A percentile compares a stretch with the other conserved stretches of the same genome.
Conservation (phyloP, 2,113 vertebrate species). For the Tyto alba region DNA sequence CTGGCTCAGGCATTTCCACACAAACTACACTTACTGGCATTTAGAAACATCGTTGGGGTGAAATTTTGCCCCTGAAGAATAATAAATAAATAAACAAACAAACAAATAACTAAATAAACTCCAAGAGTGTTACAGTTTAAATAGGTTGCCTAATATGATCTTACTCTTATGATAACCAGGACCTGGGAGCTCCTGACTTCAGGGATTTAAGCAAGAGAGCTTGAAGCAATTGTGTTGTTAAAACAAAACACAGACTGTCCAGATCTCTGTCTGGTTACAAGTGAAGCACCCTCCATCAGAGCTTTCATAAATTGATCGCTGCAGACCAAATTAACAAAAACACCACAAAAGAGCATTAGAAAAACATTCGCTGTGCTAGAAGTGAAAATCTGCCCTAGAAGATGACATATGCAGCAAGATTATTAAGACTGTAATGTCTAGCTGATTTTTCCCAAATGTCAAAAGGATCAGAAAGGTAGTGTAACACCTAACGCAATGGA, state of each 20-base stretch:
- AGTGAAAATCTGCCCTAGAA: background rate
- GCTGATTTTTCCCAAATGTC: background rate
- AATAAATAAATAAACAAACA: background rate
- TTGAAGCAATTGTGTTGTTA: background rate
- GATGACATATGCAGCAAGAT: background rate
- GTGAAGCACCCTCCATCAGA: background rate
- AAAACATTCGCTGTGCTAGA: background rate
- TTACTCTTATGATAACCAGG: background rate
- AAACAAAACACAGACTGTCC: background rate
- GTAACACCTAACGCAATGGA: background rate
- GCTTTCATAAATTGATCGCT: background rate
- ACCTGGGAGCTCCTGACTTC: background rate
- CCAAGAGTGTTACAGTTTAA: background rate
- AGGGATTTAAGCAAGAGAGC: background rate
- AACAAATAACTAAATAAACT: background rate
- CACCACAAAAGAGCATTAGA: background rate
- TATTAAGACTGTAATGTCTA: background rate
- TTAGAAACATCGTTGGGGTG: background rate
- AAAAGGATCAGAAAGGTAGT: background rate
- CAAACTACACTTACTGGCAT: background rate
- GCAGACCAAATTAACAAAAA: background rate
- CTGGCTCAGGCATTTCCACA: background rate
- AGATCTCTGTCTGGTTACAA: background rate
- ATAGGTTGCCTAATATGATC: background rate
- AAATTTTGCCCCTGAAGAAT: background rate